Base-by-base conservation (phyloP, 2,113 vertebrate species). In the Microtus richardsoni region DNA sequence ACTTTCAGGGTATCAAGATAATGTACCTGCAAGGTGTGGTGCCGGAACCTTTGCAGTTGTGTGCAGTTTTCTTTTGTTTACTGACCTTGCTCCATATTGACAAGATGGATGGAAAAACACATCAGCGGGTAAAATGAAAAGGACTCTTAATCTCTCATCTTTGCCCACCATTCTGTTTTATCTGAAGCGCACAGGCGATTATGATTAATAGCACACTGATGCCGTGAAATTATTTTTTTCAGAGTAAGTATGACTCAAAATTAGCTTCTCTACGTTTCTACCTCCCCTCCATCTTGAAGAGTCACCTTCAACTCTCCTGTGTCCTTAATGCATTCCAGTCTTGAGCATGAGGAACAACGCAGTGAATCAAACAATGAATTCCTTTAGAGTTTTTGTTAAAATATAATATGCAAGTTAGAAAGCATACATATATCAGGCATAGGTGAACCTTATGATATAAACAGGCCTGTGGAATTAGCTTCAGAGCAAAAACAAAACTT, bases 51-150 rank as follows among this genome's bases (percentile, higher is more conserved):
- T 71, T 73, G 49, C 5, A 62, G 28, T 24, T 41, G 19, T 19
- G 16, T 41, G 36, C 60, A 58, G 1, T 49, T 58, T 88, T 26
- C 13, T 54, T 87, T 36, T 54, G 33, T 24, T 28, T 70, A 64
- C 33, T 58, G 41, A 47, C 70, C 33, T 84, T 74, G 28, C 28
- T 85, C 58, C 22, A 5, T 13, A 49, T 30, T 79, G 82, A 91
- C 89, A 86, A 91, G 96, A 89, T 5, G 24, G 54, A 83, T 91
- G 91, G 66, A 94, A 54, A 86, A 93, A 64, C 17, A 70, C 21
- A 41, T 74, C 62, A 14, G 7, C 26, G 78, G 33, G 33, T 33
- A 62, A 33, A 7, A 86, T 36, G n/a, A 88, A 79, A 84, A 91
- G 66, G 58, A 52, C 41, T 21, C 36, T 85, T 83, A 58, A 74